Base-by-base conservation (phyloP, 1,140 invertebrate genomes). In the Conus ventricosus region DNA sequence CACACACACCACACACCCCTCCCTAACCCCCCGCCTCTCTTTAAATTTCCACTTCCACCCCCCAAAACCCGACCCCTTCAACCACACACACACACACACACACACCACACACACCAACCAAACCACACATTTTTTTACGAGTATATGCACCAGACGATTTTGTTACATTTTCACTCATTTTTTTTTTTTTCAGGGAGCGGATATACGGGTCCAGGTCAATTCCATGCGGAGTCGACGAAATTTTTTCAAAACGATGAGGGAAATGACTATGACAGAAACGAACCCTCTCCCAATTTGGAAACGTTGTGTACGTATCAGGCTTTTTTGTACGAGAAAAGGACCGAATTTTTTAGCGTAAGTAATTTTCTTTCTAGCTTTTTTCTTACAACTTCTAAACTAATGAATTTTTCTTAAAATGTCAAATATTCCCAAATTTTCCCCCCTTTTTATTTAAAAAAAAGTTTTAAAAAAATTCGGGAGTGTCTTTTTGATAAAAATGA, bases 291-390 rank as follows among this genome's bases (percentile, higher is more conserved):
- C 87, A 90, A 15, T 91, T 93, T 67, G 75, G 71, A n/a, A 89
- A n/a, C 87, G 51, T 83, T 92, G 17, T 93, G 90, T 88, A 91
- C 85, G 76, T 92, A 76, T 93, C n/a, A 93, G 91, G 90, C 92
- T 63, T 90, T 92, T 6, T 92, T 90, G 63, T 93, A 93, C 87
- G 92, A 92, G 55, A 85, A 71, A 55, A 67, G 67, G 20, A 27
- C 60, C 11, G 51, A 55, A 8, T 55, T 60, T 11, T 53, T 54
- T 57, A 57, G 6, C 20, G n/a, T 39, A 78, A 78, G 27, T 78
- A 20, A n/a, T 71, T 71, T 71, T 6, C 7, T 7, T 71, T 71
- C 7, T 71, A 25, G n/a, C 67, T 5, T 7, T 71, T 71, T 5
- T 23, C 7, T 23, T 71, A 6, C 20, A 20, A 5, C 20, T 6